These are phyloP conservation scores for Ennomos erosarius DNA, from an alignment of 2,888 invertebrate species.

Conservation along the genomic window DNA sequence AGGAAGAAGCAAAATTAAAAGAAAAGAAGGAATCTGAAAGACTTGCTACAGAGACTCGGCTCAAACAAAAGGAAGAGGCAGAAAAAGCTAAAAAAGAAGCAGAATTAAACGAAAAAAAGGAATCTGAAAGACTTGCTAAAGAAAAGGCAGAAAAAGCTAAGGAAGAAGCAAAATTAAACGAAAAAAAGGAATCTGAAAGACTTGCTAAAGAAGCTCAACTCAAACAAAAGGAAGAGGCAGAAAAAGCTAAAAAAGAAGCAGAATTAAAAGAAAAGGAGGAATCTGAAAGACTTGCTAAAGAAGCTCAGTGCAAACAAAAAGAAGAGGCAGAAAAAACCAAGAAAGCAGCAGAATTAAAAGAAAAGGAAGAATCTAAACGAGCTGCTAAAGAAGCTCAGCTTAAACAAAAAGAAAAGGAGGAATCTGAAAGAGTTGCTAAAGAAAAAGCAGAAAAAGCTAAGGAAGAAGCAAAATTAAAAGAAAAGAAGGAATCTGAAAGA, in stretches of 20 bases:
- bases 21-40: conserved; percentile 26
- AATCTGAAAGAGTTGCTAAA: conserved; percentile 1
- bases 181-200: too few species aligned
- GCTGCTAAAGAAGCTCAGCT: conserved; percentile 2
- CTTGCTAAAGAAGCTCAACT: too few species aligned
- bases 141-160: too few species aligned
- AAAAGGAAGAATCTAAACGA: too few species aligned
- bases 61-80: not conserved
- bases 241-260: too few species aligned
- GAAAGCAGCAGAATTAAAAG: too few species aligned
- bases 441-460: not conserved
- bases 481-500: not conserved
- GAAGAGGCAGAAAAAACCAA: too few species aligned
- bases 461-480: not conserved
- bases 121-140: not conserved
- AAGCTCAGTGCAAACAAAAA: too few species aligned
- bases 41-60: not conserved
- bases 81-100: not conserved
- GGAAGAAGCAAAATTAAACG: too few species aligned
- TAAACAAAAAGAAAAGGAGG: conserved; percentile 33
- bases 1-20: conserved; percentile 5
- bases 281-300: too few species aligned
- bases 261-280: too few species aligned
- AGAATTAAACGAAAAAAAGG: not conserved
- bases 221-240: too few species aligned